phyloP scores from a whole-genome alignment of 1,140 invertebrate species.

The Drosophila nasuta region DNA sequence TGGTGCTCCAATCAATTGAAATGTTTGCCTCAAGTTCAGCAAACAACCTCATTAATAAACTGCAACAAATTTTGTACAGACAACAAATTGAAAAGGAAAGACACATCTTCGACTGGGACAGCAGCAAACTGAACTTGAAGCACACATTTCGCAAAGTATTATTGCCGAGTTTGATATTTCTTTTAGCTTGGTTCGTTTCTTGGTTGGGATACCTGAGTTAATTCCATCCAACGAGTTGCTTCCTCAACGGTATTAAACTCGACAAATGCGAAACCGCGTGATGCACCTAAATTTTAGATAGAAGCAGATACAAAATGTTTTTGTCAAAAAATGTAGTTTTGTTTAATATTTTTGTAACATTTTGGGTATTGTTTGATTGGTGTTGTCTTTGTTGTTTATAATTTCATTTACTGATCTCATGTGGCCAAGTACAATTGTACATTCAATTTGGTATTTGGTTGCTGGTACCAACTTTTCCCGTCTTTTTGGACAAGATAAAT shows the following conservation, averaged over 20 bases:
- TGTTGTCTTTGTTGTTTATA: constrained; percentile 26
- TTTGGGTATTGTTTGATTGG: constrained; percentile 53
- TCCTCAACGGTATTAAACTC: constrained; percentile 96
- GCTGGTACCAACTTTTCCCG: constrained; percentile 44
- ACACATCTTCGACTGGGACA: neutral
- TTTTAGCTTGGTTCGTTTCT: constrained; percentile 45
- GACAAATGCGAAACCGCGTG: constrained; percentile 97
- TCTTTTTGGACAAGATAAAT: constrained; percentile 22
- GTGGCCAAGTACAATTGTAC: constrained; percentile 36
- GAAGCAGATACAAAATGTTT: constrained; percentile 86
- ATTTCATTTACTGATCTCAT: constrained; percentile 19
- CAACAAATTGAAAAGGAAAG: neutral
- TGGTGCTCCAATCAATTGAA: constrained; percentile 43
- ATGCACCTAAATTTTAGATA: constrained; percentile 90
- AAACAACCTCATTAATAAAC: neutral
- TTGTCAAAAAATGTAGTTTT: constrained; percentile 80
- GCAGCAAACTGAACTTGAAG: constrained; percentile 45
- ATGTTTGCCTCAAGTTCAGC: constrained; percentile 50
- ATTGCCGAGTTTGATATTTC: constrained; percentile 30
- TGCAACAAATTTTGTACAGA: neutral
- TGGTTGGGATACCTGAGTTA: constrained; percentile 92
- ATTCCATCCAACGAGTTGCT: constrained; percentile 96
- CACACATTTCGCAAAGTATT: constrained; percentile 37
- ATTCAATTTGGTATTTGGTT: constrained; percentile 48
- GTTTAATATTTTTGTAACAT: constrained; percentile 70